Base-by-base conservation (phyloP, 1,140 invertebrate genomes). In the Cotesia chilonis region DNA sequence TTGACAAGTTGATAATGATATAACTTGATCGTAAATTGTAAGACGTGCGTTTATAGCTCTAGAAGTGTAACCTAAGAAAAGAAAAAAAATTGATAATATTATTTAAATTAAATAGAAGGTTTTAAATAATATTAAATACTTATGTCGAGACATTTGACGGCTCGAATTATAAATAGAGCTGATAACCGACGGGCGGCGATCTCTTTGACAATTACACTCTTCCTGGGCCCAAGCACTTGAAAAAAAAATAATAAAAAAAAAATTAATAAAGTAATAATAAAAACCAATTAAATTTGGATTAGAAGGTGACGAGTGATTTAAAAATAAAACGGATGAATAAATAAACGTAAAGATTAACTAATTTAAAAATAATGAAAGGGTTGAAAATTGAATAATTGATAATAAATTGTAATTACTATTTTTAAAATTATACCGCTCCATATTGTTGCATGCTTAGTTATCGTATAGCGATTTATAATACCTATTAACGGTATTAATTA, bases 401-500 rank as follows among this genome's bases (percentile, higher is more conserved):
- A 77, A 75, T 80, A 78, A 78, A 78, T 75, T 78, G 72, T 2
- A 73, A 81, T 79, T 85, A 85, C 83, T 72, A 72, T 75, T 85
- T 86, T 84, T 81, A 80, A 80, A 86, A 80, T 80, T 79, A 78
- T 79, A 79, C 67, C 76, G 81, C 80, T 85, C 79, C 78, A 78
- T 82, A 86, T 84, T 84, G 83, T 85, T 85, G 84, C 85, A 85
- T 86, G 85, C 82, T 78, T 85, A 85, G 80, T 83, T 84, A 83
- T 81, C 77, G 77, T 83, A 80, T 83, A 81, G 77, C 75, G 73
- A 76, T 80, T 80, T 77, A 76, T 72, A 12, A 61, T 61, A 35
- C 37, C 36, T 51, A 63, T 51, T 12, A 54, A 28, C 41, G 38
- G 64, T 52, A 66, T 54, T 54, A 73, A 72, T 59, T 54, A 55